Evolutionary conservation across 2,113 vertebrate species (phyloP).

Genomic region (Murina feae): DNA sequence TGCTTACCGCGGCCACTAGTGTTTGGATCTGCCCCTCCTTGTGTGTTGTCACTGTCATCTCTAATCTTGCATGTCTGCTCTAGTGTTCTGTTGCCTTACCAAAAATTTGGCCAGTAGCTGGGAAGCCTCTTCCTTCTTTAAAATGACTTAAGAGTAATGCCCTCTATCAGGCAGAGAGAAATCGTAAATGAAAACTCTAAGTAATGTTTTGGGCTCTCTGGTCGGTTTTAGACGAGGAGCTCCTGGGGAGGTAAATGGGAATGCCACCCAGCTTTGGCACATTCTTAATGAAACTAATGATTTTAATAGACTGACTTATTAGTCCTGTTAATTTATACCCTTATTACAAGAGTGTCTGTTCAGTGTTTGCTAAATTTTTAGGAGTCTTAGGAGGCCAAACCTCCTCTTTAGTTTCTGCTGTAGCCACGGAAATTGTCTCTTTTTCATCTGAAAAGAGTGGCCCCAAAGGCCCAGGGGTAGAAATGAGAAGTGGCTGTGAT

Average conservation of each 20-base stretch:
- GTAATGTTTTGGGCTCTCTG: not conserved
- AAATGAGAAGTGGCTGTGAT: not conserved
- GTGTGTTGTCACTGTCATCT: constrained; percentile 3
- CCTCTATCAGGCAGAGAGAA: constrained; percentile 40
- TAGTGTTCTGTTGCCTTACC: not conserved
- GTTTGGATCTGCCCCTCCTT: not conserved
- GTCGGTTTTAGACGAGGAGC: constrained; percentile 3
- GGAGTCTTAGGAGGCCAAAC: not conserved
- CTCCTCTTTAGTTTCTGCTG: not conserved
- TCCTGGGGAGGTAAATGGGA: constrained; percentile 51
- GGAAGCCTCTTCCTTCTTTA: constrained; percentile 22
- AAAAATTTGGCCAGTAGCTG: not conserved
- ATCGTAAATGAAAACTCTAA: constrained; percentile 51
- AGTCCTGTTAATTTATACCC: constrained; percentile 46
- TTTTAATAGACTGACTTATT: constrained; percentile 62
- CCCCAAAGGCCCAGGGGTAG: not conserved
- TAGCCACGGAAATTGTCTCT: not conserved
- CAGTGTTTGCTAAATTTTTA: constrained; percentile 40
- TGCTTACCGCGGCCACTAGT: not conserved
- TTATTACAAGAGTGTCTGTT: constrained; percentile 49
- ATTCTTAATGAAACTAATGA: constrained; percentile 64
- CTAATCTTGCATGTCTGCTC: constrained; percentile 5
- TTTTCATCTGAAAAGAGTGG: not conserved
- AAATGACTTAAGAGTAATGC: constrained; percentile 26
- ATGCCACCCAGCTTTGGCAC: constrained; percentile 47